Base-by-base conservation (phyloP, 2,797 vertebrate species). In the Brachyrhaphis roseni region DNA sequence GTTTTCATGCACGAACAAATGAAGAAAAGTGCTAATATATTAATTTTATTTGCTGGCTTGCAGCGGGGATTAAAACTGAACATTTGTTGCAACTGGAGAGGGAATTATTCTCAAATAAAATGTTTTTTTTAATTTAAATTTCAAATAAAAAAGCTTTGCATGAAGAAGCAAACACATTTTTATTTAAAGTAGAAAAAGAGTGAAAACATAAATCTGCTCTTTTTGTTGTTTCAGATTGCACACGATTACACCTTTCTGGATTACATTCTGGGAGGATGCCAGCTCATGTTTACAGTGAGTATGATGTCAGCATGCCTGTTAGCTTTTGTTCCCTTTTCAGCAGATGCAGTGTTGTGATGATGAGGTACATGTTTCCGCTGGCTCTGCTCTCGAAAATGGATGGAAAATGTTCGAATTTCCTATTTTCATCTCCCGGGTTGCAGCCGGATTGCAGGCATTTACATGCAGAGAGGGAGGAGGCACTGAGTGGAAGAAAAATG, bases 211-310 rank as follows among this genome's bases (percentile, higher is more conserved):
- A 64, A 66, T 8, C 1, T 77, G 49, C 16, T 57, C 2, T 71
- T 41, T 59, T 15, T 8, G 16, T 74, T 72, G 78, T 93, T 93
- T 83, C 46, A 99, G 98, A 97, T 99, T 90, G 96, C 95, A 77
- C 96, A 97, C 82, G 96, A 99, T 94, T 99, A 98, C 87, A 97
- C 98, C 10, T 99, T 99, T 86, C 94, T 99, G 92, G 98, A 99
- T 95, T 99, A 99, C 89, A 99, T 99, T 88, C 92, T 99, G 78
- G 98, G 98, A 74, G 98, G 98, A 87, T 99, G 98, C 92, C 98
- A 99, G 82, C 95, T 99, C 86, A 98, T 99, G 98, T 99, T 99
- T 90, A 99, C 98, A 0, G 98, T 99, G 94, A 99, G 98, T 93
- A 90, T n/a, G 0, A 82, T 57, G 77, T 81, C 41, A 75, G n/a